These are phyloP conservation scores for Trinorchestia longiramus DNA, from an alignment of 1,140 invertebrate genomes.

Conservation along the genomic window DNA sequence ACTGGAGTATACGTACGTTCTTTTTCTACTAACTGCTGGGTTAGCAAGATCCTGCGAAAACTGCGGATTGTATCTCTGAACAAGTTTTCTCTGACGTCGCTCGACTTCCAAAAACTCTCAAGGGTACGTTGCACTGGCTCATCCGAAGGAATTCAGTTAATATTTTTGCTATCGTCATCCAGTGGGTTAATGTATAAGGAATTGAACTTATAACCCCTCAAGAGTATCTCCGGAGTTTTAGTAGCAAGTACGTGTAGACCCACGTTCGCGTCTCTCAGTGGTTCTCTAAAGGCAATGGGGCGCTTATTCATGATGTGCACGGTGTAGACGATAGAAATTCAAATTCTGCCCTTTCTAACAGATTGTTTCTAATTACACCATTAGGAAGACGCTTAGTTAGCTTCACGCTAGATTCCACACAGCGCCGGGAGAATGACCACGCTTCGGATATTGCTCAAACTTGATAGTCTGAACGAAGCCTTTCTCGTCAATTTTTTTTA, in stretches of 20 bases:
- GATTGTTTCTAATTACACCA: background rate
- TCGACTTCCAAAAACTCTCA: too few species aligned
- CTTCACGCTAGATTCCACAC: constrained; percentile 1
- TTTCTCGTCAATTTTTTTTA: background rate
- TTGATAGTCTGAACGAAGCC: background rate
- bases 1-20: too few species aligned
- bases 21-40: too few species aligned
- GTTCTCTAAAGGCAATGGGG: constrained; percentile 40
- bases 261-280: constrained; percentile 5
- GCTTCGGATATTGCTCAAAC: background rate
- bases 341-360: background rate
- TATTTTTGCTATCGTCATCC: background rate
- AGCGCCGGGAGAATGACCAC: background rate
- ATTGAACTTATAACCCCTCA: background rate
- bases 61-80: too few species aligned
- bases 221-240: constrained; percentile 43
- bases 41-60: too few species aligned
- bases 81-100: too few species aligned
- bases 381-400: constrained; percentile 18
- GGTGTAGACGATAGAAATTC: constrained; percentile 27
- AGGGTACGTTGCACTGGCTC: too few species aligned
- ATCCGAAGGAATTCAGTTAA: background rate
- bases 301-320: constrained; percentile 21
- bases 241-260: background rate
- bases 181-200: background rate